Conservation (phyloP, 1,140 invertebrate species). For the Propsilocerus akamusi region DNA sequence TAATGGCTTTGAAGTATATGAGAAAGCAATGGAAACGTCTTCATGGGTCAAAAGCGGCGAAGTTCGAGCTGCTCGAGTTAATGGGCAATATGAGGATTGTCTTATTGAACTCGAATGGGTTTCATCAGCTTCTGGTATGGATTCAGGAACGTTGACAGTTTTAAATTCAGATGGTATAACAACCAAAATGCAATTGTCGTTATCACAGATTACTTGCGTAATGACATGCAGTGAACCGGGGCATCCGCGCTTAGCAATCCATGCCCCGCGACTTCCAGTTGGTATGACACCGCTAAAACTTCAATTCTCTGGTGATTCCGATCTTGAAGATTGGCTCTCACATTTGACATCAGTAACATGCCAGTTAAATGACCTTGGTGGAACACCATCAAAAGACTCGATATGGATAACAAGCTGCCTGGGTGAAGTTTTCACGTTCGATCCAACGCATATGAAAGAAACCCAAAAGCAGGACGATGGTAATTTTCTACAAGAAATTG, state of each 20-base stretch:
- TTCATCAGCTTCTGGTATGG: constrained; percentile 27
- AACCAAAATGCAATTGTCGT: constrained; percentile 36
- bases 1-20: constrained; percentile 36
- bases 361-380: constrained; percentile 46
- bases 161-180: constrained; percentile 52
- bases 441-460: constrained; percentile 30
- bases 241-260: constrained; percentile 46
- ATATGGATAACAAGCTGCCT: constrained; percentile 59
- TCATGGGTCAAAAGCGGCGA: constrained; percentile 68
- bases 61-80: constrained; percentile 42
- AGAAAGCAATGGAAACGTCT: constrained; percentile 58
- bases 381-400: constrained; percentile 43
- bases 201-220: constrained; percentile 49
- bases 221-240: constrained; percentile 57
- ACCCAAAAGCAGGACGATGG: constrained; percentile 28
- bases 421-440: constrained; percentile 66
- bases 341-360: constrained; percentile 53
- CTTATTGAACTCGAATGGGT: constrained; percentile 67
- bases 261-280: constrained; percentile 39
- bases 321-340: constrained; percentile 73
- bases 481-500: constrained; percentile 41
- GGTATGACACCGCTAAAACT: constrained; percentile 36
- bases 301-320: constrained; percentile 55
- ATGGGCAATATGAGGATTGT: constrained; percentile 46
- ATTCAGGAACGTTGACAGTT: constrained; percentile 55